These are phyloP conservation scores for Apodemia mormo DNA, from an alignment of 2,888 invertebrate genomes.

Conservation along the genomic window DNA sequence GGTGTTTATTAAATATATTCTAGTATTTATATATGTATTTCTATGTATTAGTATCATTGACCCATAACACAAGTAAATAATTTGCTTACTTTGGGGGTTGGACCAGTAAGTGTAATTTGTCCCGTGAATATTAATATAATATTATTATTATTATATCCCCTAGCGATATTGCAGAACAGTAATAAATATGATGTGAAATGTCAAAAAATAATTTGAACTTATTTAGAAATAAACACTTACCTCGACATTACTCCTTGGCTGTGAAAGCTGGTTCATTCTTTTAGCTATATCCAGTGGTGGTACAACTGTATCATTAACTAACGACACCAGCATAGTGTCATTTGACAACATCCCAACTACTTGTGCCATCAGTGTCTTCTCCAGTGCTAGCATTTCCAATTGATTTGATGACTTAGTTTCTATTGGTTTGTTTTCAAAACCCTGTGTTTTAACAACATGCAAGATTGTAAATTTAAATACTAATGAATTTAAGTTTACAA, in stretches of 20 bases:
- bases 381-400: constrained; percentile 86
- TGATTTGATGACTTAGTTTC: constrained; percentile 81
- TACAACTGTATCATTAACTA: constrained; percentile 77
- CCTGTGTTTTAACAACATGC: constrained; percentile 44
- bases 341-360: constrained; percentile 78
- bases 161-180: no score
- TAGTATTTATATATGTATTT: no score
- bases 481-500: no score
- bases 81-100: no score
- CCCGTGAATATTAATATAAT: no score
- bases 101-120: no score
- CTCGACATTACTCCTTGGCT: constrained; percentile 65
- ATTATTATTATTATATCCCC: no score
- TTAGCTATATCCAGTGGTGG: constrained; percentile 82
- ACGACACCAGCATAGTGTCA: constrained; percentile 82
- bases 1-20: no score
- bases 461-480: no score
- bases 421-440: constrained; percentile 78
- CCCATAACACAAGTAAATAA: no score
- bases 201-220: not conserved
- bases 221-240: constrained; percentile 42
- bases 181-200: not conserved
- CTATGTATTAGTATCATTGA: no score
- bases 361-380: constrained; percentile 82
- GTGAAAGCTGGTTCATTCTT: constrained; percentile 70